Conservation (phyloP, 2,113 vertebrate species). For the Amazona guildingii region DNA sequence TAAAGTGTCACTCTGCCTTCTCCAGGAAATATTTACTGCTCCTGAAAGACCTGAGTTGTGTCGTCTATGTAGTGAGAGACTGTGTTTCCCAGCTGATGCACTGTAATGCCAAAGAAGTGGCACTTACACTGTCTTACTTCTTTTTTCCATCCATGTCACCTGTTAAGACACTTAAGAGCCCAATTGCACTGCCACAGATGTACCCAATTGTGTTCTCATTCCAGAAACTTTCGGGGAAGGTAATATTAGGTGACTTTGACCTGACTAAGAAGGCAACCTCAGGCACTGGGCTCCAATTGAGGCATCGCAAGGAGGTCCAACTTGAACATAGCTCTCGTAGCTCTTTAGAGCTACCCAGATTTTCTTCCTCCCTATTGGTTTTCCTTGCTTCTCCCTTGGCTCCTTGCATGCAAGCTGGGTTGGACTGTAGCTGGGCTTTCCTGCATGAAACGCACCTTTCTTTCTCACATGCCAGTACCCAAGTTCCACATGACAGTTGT, state of each 20-base stretch:
- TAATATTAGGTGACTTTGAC: background rate
- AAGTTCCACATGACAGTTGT: background rate
- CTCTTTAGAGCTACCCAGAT: background rate
- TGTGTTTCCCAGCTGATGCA: background rate
- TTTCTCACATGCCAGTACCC: background rate
- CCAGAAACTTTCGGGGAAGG: background rate
- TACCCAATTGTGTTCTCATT: background rate
- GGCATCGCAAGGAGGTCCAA: background rate
- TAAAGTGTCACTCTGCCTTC: background rate
- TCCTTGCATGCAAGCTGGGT: background rate
- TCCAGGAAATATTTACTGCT: background rate
- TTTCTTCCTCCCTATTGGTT: background rate
- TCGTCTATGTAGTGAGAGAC: background rate
- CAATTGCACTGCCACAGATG: rapidly evolving
- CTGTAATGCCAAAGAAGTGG: background rate
- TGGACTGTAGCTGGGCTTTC: background rate
- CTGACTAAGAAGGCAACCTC: too few species aligned
- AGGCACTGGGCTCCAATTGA: background rate
- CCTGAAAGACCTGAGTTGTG: background rate
- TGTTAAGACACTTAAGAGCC: background rate
- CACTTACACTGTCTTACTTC: background rate
- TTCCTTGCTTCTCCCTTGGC: background rate
- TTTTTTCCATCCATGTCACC: background rate
- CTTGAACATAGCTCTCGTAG: background rate
- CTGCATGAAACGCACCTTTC: background rate